Base-by-base conservation (phyloP, 2,888 invertebrate species). In the Alcis repandata region DNA sequence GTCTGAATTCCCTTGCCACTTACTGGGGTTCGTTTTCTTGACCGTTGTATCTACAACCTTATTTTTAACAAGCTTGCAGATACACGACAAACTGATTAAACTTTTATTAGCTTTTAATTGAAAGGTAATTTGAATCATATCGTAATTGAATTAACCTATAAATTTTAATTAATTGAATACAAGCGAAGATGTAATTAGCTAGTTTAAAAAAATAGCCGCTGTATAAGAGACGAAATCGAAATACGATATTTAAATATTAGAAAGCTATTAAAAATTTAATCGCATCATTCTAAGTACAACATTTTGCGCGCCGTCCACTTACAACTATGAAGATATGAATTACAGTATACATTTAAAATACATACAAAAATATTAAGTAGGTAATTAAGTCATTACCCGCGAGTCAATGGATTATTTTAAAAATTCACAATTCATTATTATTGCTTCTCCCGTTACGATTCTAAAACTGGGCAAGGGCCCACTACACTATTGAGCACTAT, bases 341-440 rank as follows among this genome's bases (percentile, higher is more conserved):
- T 90, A 91, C 87, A 88, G 89, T 92, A 90, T 82, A 86, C 86
- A 82, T 83, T 91, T 89, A 92, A 93, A 90, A 92, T 92, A 93
- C 93, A 91, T 92, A 93, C 83, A 92, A 93, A 93, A 93, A 93
- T 93, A 93, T 90, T 85, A 91, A 85, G 88, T 87, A 89, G 87
- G 60, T 52, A 79, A 78, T 86, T 77, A 89, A 87, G 60, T 52
- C 79, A 78, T 86, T 77, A 87, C 83, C 79, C 86, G 85, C 83
- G 82, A 78, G 78, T 76, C 61, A 76, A 75, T 81, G 84, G 80
- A 83, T 84, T 68, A 73, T 70, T 67, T 67, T 64, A 84, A 88
- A 87, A 87, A 85, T 84, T 90, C 90, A 89, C 88, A 89, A 85
- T 84, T 86, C 73, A 79, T 75, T 82, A 79, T 84, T 92, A 92